Evolutionary conservation across 1,140 invertebrate species (phyloP).

Genomic region (Chelonus insularis): DNA sequence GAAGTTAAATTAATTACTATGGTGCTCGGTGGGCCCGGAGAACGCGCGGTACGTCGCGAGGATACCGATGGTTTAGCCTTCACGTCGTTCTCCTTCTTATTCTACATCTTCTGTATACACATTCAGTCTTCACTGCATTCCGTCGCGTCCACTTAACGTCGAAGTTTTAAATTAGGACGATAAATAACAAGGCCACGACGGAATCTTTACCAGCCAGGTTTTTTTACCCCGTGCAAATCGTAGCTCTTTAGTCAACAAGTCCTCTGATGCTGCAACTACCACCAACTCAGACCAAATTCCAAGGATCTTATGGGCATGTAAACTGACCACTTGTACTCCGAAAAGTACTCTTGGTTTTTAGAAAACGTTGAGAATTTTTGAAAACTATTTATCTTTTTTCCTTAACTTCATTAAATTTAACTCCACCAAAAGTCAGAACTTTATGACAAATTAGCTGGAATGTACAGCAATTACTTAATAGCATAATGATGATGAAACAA

Average conservation of each 20-base stretch:
- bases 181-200: slow-evolving; percentile 38
- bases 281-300: neutral
- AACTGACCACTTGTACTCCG: slow-evolving; percentile 41
- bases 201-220: neutral
- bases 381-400: no score
- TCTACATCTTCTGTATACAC: neutral
- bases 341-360: slow-evolving; percentile 50
- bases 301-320: slow-evolving; percentile 32
- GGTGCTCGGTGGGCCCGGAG: slow-evolving; percentile 28
- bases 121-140: slow-evolving; percentile 29
- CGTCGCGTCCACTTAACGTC: slow-evolving; percentile 40
- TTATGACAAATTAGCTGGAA: no score
- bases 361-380: slow-evolving; percentile 21
- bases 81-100: neutral
- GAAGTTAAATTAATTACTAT: slow-evolving; percentile 60
- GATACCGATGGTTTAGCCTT: neutral
- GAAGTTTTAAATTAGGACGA: slow-evolving; percentile 55
- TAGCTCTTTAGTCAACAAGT: neutral
- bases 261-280: no score
- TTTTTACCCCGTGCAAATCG: slow-evolving; percentile 11
- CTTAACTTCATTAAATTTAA: no score
- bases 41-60: slow-evolving; percentile 25
- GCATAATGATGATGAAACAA: no score
- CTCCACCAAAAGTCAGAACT: no score
- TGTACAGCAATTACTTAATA: no score